phyloP scores from a whole-genome alignment of 2,113 vertebrate genomes.

The Peromyscus maniculatus region DNA sequence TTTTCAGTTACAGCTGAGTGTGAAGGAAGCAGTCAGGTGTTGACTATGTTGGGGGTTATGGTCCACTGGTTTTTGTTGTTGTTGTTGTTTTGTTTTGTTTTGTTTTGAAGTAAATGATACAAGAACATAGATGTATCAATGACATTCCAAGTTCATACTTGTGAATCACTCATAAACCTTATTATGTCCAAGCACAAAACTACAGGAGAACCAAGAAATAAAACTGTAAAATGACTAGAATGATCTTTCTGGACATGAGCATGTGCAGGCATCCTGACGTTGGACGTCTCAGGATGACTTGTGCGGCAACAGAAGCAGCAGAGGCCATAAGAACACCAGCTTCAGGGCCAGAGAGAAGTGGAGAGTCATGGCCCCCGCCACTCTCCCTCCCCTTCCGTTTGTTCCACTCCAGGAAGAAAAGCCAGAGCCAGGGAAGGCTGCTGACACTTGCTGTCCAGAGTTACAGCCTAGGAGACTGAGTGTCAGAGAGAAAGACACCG shows the following conservation, averaged over 20 bases:
- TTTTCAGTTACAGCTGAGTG: too few relatives aligned
- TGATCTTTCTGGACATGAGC: neutral
- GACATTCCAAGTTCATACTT: neutral
- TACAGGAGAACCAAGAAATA: neutral
- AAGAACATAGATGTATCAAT: neutral
- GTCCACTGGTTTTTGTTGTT: neutral
- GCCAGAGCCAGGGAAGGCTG: neutral
- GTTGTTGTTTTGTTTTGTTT: neutral
- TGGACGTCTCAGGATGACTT: neutral
- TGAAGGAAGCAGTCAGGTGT: fast-evolving
- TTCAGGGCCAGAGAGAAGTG: neutral
- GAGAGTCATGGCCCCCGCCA: fast-evolving
- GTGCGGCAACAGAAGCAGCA: neutral
- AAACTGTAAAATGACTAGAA: neutral
- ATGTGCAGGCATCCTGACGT: neutral
- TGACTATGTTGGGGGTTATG: neutral
- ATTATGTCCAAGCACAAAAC: neutral
- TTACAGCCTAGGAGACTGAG: neutral
- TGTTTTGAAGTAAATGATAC: neutral
- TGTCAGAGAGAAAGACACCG: neutral
- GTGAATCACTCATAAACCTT: neutral
- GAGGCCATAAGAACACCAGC: neutral
- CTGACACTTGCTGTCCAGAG: neutral
- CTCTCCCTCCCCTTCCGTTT: neutral
- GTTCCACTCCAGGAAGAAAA: neutral